Percentiles rank a stretch among this genome's conserved stretches.
phyloP scores from a whole-genome alignment of 1,140 invertebrate species.

The Dryas iulia region DNA sequence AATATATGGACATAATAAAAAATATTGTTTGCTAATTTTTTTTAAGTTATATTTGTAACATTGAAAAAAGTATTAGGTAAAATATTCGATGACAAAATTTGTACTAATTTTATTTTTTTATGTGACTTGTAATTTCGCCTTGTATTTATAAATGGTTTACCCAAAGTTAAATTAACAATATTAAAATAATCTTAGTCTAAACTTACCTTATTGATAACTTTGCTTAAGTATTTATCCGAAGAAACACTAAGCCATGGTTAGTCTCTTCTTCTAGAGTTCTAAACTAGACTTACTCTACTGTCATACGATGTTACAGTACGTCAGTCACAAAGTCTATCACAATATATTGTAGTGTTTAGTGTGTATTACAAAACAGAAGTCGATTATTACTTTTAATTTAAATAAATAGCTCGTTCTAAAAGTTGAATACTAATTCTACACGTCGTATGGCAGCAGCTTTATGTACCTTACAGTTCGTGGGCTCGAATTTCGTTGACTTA shows the following conservation, averaged over 20 bases:
- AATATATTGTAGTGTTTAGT: background rate
- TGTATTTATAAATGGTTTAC: no score
- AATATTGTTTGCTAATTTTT: background rate
- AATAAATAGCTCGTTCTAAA: background rate
- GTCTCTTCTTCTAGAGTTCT: background rate
- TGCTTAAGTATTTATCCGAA: background rate
- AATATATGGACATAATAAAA: background rate
- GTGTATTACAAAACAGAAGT: background rate
- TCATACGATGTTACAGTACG: background rate
- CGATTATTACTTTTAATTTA: background rate
- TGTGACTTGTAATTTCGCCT: no score
- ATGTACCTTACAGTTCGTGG: slow-evolving; percentile 11
- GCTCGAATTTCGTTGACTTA: slow-evolving; percentile 46
- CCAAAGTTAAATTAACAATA: no score
- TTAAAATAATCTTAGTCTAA: no score
- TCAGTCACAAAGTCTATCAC: background rate
- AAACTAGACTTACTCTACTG: background rate
- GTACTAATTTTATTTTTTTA: no score
- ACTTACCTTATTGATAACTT: background rate
- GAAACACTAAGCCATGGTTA: background rate
- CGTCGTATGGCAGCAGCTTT: slow-evolving; percentile 6
- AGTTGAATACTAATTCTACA: background rate
- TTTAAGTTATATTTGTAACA: background rate
- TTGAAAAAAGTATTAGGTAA: no score
- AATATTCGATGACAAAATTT: no score